Evolutionary conservation across 2,797 vertebrate species (phyloP).

Genomic region (Myotis planiceps): DNA sequence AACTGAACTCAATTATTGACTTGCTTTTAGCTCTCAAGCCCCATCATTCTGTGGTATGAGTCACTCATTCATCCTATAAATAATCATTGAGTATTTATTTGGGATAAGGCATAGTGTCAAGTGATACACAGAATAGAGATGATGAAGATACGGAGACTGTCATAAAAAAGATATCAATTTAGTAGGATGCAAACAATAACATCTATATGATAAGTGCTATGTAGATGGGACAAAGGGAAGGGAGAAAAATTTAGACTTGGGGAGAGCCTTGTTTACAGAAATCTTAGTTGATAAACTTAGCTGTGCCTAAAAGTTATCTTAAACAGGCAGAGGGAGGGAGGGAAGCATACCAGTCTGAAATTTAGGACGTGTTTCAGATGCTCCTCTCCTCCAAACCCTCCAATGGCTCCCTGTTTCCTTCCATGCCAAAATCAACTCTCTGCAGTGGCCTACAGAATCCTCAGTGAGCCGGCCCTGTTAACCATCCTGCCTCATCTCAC

Average conservation of each 20-base stretch:
- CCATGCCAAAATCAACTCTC: neutral
- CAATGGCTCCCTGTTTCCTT: neutral
- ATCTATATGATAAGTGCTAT: neutral
- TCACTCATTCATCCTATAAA: constrained; percentile 20
- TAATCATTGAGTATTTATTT: neutral
- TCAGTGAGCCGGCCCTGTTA: neutral
- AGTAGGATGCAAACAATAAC: neutral
- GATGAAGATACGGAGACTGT: neutral
- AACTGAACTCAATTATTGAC: constrained; percentile 45
- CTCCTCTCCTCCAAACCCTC: neutral
- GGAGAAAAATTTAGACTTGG: neutral
- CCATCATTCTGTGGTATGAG: constrained; percentile 28
- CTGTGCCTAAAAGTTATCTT: neutral
- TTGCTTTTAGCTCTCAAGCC: constrained; percentile 40
- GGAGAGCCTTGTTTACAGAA: neutral
- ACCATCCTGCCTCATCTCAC: neutral
- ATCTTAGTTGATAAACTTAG: neutral
- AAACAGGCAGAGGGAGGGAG: neutral
- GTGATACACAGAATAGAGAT: neutral
- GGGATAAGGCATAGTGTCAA: neutral
- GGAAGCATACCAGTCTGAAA: neutral
- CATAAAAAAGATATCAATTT: neutral
- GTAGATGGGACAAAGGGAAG: neutral
- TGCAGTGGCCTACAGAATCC: neutral
- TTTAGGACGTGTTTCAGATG: neutral